Conservation (phyloP, 2,888 invertebrate genomes). For the Ceraclea dissimilis region DNA sequence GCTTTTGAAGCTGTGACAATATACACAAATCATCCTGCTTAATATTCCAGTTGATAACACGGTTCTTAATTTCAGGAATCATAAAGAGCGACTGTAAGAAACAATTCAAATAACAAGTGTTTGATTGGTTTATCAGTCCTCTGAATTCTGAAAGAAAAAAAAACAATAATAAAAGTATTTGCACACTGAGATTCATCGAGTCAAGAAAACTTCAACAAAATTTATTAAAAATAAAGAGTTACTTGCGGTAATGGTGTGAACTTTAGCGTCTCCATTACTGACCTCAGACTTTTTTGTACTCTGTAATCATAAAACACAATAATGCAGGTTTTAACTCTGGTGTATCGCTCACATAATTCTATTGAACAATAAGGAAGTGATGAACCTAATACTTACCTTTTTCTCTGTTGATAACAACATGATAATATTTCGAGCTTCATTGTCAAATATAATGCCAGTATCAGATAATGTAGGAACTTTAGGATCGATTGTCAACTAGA, state of each 20-base stretch:
- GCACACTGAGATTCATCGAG: too few relatives aligned
- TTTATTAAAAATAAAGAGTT: too few relatives aligned
- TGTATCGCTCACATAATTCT: too few relatives aligned
- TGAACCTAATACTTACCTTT: constrained; percentile 5
- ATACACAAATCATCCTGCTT: neutral
- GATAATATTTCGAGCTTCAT: constrained; percentile 10
- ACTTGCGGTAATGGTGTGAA: too few relatives aligned
- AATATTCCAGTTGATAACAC: constrained; percentile 49
- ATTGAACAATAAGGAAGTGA: too few relatives aligned
- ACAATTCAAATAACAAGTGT: constrained; percentile 90
- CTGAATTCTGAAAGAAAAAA: constrained; percentile 44
- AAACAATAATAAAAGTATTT: too few relatives aligned
- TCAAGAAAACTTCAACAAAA: too few relatives aligned
- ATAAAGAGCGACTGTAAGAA: constrained; percentile 80
- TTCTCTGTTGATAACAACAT: constrained; percentile 8
- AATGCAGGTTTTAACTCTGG: too few relatives aligned
- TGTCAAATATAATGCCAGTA: constrained; percentile 11
- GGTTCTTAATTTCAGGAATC: constrained; percentile 89
- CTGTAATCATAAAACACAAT: too few relatives aligned
- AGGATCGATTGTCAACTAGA: constrained; percentile 8
- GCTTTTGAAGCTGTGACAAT: constrained; percentile 73
- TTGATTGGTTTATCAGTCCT: constrained; percentile 81
- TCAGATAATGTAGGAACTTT: constrained; percentile 6
- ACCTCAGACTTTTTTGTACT: too few relatives aligned
- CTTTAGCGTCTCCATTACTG: too few relatives aligned